Conservation (phyloP, 2,113 vertebrate genomes). For the Cisticola juncidis region DNA sequence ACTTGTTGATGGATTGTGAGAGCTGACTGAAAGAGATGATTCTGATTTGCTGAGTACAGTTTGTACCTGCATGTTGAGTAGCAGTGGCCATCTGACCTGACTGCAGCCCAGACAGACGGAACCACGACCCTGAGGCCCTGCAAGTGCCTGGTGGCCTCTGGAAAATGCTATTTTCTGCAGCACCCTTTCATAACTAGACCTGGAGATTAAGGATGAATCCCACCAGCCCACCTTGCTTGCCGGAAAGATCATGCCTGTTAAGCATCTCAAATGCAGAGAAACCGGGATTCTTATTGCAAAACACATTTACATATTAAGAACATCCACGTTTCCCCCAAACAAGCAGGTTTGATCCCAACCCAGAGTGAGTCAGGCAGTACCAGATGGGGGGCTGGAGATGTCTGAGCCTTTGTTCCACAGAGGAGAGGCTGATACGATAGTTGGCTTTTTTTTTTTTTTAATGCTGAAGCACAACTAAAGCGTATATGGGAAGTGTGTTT, state of each 20-base stretch:
- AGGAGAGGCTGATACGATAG: not conserved
- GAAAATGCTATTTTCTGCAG: not conserved
- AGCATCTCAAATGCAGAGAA: not conserved
- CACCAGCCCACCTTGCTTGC: not conserved
- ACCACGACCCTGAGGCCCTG: too few species aligned
- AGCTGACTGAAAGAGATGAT: not conserved
- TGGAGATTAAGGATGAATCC: not conserved
- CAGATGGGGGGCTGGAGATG: not conserved
- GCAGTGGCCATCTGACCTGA: not conserved
- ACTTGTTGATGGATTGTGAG: slow-evolving; percentile 13
- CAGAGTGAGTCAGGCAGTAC: not conserved
- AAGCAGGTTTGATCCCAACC: not conserved
- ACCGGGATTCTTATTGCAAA: not conserved
- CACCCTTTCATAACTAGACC: not conserved
- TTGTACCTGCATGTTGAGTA: not conserved
- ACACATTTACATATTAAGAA: not conserved
- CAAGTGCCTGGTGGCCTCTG: not conserved
- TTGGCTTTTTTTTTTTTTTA: not conserved
- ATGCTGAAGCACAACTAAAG: slow-evolving; percentile 27
- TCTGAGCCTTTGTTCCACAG: not conserved
- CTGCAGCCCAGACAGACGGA: not conserved
- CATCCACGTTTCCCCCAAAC: not conserved
- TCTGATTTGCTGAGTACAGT: not conserved
- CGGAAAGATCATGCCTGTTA: not conserved
- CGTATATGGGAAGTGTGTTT: slow-evolving; percentile 45